Evolutionary conservation across 2,888 invertebrate species (phyloP).

Genomic region (Lamellibrachia columna): DNA sequence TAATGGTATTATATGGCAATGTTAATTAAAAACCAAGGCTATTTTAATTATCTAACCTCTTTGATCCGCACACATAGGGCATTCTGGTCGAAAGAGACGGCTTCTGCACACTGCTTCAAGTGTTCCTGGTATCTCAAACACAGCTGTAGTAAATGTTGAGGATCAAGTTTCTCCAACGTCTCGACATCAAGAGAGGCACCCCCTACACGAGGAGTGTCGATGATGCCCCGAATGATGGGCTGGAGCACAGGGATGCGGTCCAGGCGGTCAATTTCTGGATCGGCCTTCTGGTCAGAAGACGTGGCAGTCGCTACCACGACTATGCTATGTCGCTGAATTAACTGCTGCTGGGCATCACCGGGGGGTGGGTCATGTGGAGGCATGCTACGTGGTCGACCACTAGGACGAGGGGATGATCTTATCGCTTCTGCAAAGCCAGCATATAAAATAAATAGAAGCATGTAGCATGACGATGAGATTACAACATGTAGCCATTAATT

Average conservation of each 20-base stretch:
- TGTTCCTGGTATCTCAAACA: conserved; percentile 85
- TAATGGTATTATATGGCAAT: not conserved
- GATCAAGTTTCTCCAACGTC: conserved; percentile 72
- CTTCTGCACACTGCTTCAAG: conserved; percentile 82
- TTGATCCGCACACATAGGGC: conserved; percentile 78
- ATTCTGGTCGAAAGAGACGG: conserved; percentile 83
- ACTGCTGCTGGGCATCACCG: conserved; percentile 18
- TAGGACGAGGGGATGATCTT: conserved; percentile 32
- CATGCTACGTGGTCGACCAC: not conserved
- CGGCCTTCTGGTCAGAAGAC: conserved; percentile 43
- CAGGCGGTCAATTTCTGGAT: conserved; percentile 58
- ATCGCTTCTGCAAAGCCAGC: not conserved
- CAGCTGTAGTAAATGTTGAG: conserved; percentile 79
- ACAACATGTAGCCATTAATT: no score
- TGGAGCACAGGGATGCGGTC: conserved; percentile 84
- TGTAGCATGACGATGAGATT: not conserved
- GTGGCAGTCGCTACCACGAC: conserved; percentile 60
- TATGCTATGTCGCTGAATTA: conserved; percentile 50
- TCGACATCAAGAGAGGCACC: not conserved
- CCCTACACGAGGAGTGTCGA: conserved; percentile 76
- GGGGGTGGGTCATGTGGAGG: not conserved
- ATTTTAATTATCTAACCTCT: conserved; percentile 71
- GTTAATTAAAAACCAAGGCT: not conserved
- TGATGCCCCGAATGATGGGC: conserved; percentile 89
- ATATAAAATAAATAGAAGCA: not conserved